These are phyloP conservation scores for Scaptomyza pallida DNA, from an alignment of 1,140 invertebrate genomes.

Conservation along the genomic window DNA sequence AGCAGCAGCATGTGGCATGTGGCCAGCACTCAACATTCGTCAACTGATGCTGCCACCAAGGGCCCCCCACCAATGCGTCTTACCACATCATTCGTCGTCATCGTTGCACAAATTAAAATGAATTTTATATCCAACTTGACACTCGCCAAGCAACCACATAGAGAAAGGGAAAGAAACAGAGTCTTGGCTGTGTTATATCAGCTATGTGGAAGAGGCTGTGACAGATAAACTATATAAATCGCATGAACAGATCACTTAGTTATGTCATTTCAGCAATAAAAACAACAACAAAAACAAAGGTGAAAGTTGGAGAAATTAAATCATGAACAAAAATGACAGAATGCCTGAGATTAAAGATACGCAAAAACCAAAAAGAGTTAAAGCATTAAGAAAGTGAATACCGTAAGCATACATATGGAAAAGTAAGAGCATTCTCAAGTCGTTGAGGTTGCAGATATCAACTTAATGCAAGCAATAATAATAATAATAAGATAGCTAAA, in stretches of 20 bases:
- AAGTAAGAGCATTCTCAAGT: not conserved
- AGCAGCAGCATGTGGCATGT: slow-evolving; percentile 25
- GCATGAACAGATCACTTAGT: slow-evolving; percentile 3
- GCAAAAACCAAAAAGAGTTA: no score
- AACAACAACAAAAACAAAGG: no score
- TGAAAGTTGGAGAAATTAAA: slow-evolving; percentile 16
- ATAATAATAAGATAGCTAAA: slow-evolving; percentile 34
- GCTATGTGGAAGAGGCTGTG: slow-evolving; percentile 2
- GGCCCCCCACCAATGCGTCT: not conserved
- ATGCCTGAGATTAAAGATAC: not conserved
- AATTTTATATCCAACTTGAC: slow-evolving; percentile 58
- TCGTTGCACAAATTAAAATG: slow-evolving; percentile 58
- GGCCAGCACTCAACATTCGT: not conserved
- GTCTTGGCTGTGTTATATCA: slow-evolving; percentile 1
- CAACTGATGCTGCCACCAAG: not conserved
- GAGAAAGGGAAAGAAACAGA: not conserved
- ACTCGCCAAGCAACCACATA: slow-evolving; percentile 12
- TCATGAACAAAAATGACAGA: not conserved
- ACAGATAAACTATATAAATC: slow-evolving; percentile 2
- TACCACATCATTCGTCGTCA: slow-evolving; percentile 38
- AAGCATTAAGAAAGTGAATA: not conserved
- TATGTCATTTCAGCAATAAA: slow-evolving; percentile 19
- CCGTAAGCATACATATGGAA: no score
- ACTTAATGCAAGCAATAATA: slow-evolving; percentile 51
- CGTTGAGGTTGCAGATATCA: not conserved